Base-by-base conservation (phyloP, 2,888 invertebrate species). In the Apantesis nais region DNA sequence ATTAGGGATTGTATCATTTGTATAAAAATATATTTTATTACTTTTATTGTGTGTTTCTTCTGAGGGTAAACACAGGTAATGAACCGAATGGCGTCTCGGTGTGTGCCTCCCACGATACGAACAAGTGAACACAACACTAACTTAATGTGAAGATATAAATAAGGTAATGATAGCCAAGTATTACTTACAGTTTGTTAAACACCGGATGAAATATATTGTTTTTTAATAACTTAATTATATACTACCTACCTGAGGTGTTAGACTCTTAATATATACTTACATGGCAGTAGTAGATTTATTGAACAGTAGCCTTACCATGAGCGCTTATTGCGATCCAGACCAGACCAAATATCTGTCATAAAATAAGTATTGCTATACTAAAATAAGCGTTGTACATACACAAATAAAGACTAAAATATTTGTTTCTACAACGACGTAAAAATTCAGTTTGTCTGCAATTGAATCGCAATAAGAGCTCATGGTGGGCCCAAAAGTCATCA, bases 21-120 rank as follows among this genome's bases (percentile, higher is more conserved):
- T 62, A 31, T 62, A 41, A 34, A 41, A 55, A 29, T n/a, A 66
- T 58, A 19, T 61, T 67, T 67, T 67, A 67, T 67, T 67, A 44
- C 67, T 39, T 58, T 66, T 58, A 66, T 58, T 66, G 66, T 64
- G 58, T 69, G 64, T 64, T 68, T 58, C 31, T 65, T 39, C 12
- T 44, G 37, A 66, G 63, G 72, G 73, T 72, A 62, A 70, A 58
- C 67, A 66, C 29, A 34, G 81, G 77, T 81, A 79, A 79, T 79
- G 81, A 81, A 74, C 60, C 79, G 74, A 70, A 67, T 48, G 64
- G 44, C 48, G 48, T 70, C 66, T 48, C 70, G 70, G 37, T 70
- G 29, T 34, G 48, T 70, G 70, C 60, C 3, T 61, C 52, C 39
- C 25, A 70, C 55, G 52, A 55, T 16, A 25, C 29, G 19, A 29